Base-by-base conservation (phyloP, 2,113 vertebrate species). In the Gymnogyps californianus region DNA sequence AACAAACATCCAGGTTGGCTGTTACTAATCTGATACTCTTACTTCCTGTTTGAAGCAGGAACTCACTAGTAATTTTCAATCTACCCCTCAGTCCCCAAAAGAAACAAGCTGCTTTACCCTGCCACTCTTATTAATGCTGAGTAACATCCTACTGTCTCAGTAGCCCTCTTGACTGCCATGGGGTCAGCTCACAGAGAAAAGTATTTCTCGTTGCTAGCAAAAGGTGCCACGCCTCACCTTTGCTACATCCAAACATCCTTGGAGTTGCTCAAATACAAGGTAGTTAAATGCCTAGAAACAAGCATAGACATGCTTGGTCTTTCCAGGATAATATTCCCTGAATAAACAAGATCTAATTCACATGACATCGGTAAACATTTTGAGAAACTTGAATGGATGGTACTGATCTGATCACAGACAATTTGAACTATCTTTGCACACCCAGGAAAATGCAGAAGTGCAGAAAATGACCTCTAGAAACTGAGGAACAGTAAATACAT, bases 311-410 rank as follows among this genome's bases (percentile, higher is more conserved):
- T 52, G 74, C 54, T 76, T 1, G 0, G 54, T 47, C 51, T 75
- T 89, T 59, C n/a, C 42, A 91, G 47, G 24, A 34, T 31, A 84
- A 84, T 9, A 62, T 29, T 67, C 64, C 59, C 54, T 49, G 64
- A 91, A 88, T 40, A 87, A 96, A 91, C 17, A 78, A 59, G 29
- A 87, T 6, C 54, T 58, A 70, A 87, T 64, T 89, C 65, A 66
- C 0, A 0, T 64, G 55, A 44, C 21, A 13, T 1, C 36, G 21
- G 19, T 57, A 91, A 66, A 80, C 25, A 61, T 42, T 87, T 54
- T 28, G 38, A 78, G n/a, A 95, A 89, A 86, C 26, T 3, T 3
- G 0, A 76, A 65, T 26, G 46, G 17, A 19, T 8, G 13, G 51
- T 16, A 44, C 47, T 34, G 14, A 38, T 38, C 38, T 38, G 38